Conservation (phyloP, 2,113 vertebrate genomes). For the Romanogobio albipinnatus region DNA sequence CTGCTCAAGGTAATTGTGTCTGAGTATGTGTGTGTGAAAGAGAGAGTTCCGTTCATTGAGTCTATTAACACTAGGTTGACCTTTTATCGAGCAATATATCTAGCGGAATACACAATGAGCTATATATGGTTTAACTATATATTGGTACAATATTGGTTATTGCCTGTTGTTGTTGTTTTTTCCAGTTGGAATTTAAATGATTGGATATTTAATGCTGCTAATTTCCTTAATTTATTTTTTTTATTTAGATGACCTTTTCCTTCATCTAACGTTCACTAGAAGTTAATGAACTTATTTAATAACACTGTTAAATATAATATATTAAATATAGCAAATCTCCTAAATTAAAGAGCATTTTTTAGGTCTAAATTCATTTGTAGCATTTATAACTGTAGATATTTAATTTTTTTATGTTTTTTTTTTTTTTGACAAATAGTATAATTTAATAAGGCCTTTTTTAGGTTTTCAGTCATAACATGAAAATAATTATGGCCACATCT, state of each 20-base stretch:
- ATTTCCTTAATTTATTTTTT: no score
- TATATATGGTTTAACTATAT: not conserved
- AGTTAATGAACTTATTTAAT: not conserved
- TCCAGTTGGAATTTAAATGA: not conserved
- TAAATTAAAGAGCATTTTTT: no score
- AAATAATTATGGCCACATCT: no score
- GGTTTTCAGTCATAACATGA: no score
- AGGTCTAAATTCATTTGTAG: not conserved
- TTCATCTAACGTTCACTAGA: not conserved
- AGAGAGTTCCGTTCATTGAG: not conserved
- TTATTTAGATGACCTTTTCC: no score
- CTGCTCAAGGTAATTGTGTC: conserved; percentile 37
- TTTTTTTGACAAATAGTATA: not conserved
- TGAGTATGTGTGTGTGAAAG: conserved; percentile 24
- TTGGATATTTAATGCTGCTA: not conserved
- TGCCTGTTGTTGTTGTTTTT: not conserved
- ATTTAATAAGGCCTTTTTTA: no score
- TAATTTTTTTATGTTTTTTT: not conserved
- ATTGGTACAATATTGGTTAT: not conserved
- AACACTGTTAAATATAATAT: not conserved
- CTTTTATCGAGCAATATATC: conserved; percentile 14
- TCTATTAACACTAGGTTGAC: conserved; percentile 23
- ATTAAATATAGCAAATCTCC: not conserved
- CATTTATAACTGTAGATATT: not conserved
- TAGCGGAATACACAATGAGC: not conserved